Evolutionary conservation across 2,888 invertebrate genomes (phyloP), one percentile per base, ranked within the genome.

Genomic region (Petrolisthes manimaculis): DNA sequence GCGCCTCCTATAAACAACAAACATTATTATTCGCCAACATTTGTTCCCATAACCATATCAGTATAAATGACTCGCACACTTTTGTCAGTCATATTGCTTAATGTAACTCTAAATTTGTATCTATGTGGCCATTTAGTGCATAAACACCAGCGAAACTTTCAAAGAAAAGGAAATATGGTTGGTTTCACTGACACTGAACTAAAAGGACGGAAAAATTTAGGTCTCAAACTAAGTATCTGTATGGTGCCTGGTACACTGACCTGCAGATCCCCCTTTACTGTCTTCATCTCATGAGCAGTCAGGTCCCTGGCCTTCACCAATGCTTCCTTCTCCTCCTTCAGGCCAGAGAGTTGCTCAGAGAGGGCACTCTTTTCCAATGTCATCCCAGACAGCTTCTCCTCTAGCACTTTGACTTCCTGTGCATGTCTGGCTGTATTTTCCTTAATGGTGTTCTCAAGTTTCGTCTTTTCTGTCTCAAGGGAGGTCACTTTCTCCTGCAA

Each of bases 221-320:
- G 6, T 12, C n/a, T 83, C 5, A 5, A 37, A 12, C 69, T 37
- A 37, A 37, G 37, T 37, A 37, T 37, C 37, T 37, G 37, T 37
- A 37, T 37, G 37, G 2, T 37, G 37, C 37, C 37, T 37, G 37
- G 69, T n/a, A 79, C 24, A 88, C 88, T 51, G 6, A 88, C 88
- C 80, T 88, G 78, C 61, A 88, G 67, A 37, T 84, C 80, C 53
- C 84, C 84, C 75, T 88, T 88, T 3, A 24, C 53, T 54, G 80
- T 81, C 75, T 84, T 81, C n/a, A 88, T 21, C 53, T 88, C 88
- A 84, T 88, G 88, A 21, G 84, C 75, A 56, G 78, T 77, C 54
- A 88, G 6, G 18, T 81, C 88, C 71, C 81, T 88, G 4, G 71
- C 12, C 55, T 80, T 84, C 54, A 74, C 79, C 14, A 84, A 4